Conservation (phyloP, 2,113 vertebrate species). For the Aegotheles bennettii region DNA sequence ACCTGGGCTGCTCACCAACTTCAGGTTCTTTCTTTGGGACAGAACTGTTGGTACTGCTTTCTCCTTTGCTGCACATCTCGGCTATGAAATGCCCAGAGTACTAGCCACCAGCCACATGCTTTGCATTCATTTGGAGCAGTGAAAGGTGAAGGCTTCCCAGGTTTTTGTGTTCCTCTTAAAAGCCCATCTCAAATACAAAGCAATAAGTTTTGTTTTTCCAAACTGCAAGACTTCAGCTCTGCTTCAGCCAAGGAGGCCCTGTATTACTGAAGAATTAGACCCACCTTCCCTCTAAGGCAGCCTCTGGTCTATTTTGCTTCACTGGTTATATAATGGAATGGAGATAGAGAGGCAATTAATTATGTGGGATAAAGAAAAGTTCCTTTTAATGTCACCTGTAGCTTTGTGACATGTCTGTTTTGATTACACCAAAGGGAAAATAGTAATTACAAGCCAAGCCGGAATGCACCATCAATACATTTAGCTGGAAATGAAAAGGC, state of each 20-base stretch:
- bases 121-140: not conserved
- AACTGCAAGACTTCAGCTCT: not conserved
- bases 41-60: not conserved
- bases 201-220: not conserved
- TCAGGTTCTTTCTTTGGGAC: not conserved
- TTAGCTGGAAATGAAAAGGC: not conserved
- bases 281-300: not conserved
- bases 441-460: not conserved
- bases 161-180: not conserved
- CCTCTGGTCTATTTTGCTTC: not conserved
- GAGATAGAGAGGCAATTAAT: not conserved
- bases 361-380: not conserved
- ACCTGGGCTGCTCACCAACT: not conserved
- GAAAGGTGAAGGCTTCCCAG: not conserved
- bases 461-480: not conserved
- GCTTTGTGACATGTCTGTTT: not conserved
- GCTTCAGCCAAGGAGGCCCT: not conserved
- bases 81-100: not conserved
- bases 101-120: not conserved
- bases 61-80: not conserved
- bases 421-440: slow-evolving; percentile 7
- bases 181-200: not conserved
- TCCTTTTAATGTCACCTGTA: slow-evolving; percentile 26
- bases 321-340: not conserved
- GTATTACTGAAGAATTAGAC: not conserved